Evolutionary conservation across 2,888 invertebrate species (phyloP).

Genomic region (Nemotelus pantherinus): DNA sequence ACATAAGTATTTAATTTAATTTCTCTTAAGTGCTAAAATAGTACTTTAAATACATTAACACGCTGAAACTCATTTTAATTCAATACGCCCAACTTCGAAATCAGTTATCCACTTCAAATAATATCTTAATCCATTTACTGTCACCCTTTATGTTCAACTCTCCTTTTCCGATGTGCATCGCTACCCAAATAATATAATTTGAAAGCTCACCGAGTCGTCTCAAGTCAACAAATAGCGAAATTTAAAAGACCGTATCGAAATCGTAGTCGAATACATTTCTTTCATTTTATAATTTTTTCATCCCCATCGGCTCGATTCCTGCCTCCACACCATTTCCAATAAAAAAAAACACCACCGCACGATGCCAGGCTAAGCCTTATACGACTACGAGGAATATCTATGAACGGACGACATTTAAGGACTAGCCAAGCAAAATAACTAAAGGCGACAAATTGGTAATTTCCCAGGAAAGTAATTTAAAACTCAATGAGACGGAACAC

Average conservation of each 20-base stretch:
- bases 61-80: no score
- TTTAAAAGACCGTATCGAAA: slow-evolving; percentile 35
- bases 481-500: slow-evolving; percentile 39
- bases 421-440: slow-evolving; percentile 41
- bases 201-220: slow-evolving; percentile 25
- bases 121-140: slow-evolving; percentile 24
- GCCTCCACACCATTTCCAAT: no score
- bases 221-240: slow-evolving; percentile 25
- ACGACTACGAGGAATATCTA: not conserved
- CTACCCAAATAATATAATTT: slow-evolving; percentile 10
- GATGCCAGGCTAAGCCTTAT: no score
- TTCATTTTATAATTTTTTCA: not conserved
- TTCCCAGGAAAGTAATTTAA: slow-evolving; percentile 43
- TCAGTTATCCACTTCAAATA: not conserved
- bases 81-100: no score
- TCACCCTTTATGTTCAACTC: not conserved
- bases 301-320: no score
- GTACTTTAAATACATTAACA: no score
- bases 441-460: slow-evolving; percentile 45
- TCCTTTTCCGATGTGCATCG: not conserved
- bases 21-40: no score
- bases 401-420: slow-evolving; percentile 29
- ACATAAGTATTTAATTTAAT: no score
- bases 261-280: slow-evolving; percentile 16
- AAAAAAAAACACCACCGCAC: no score